Conservation (phyloP, 2,888 invertebrate genomes). For the Apodemia hepburni region DNA sequence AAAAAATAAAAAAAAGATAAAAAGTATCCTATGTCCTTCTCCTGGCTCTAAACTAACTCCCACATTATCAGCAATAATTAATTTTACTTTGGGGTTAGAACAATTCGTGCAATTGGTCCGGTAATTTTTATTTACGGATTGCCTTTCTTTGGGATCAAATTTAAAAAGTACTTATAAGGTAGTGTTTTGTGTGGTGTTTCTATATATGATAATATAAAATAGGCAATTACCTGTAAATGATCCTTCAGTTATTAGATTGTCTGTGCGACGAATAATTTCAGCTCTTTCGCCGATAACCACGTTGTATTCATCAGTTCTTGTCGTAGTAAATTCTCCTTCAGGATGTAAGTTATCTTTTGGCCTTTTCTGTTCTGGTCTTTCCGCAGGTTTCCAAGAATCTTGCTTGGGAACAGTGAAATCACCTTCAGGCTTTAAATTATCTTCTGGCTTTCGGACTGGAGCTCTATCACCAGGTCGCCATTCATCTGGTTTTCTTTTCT, state of each 20-base stretch:
- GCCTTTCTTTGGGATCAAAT: no score
- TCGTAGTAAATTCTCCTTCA: conserved; percentile 78
- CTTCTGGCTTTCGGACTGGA: conserved; percentile 47
- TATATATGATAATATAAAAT: no score
- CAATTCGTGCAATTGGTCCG: no score
- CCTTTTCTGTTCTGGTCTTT: conserved; percentile 53
- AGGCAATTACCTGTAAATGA: conserved; percentile 80
- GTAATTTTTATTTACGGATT: no score
- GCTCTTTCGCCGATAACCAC: conserved; percentile 82
- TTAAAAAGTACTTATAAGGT: no score
- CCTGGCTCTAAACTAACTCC: no score
- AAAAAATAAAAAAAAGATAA: no score
- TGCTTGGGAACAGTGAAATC: conserved; percentile 71
- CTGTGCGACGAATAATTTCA: conserved; percentile 81
- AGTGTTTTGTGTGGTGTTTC: no score
- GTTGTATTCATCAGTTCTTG: conserved; percentile 78
- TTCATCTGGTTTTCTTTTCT: conserved; percentile 50
- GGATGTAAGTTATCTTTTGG: conserved; percentile 81
- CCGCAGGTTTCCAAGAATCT: conserved; percentile 55
- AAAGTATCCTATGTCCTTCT: no score
- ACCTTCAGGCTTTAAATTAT: conserved; percentile 76
- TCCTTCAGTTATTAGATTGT: conserved; percentile 84
- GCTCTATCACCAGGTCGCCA: conserved; percentile 54
- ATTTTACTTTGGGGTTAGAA: no score
- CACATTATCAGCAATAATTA: no score